Base-by-base conservation (phyloP, 2,888 invertebrate species). In the Leucophenga montana region DNA sequence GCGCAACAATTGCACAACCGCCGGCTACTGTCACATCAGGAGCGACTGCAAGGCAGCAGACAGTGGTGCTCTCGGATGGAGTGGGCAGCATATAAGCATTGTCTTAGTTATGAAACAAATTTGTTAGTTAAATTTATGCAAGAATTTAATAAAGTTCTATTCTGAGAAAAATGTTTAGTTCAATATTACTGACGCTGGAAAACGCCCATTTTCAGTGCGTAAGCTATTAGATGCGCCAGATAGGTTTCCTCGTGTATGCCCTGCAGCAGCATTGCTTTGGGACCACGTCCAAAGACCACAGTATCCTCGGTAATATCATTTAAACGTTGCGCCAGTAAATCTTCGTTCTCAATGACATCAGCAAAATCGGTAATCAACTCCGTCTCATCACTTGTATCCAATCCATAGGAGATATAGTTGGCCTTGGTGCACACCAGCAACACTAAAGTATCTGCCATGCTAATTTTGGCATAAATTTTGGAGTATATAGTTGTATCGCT, bases 221-320 rank as follows among this genome's bases (percentile, higher is more conserved):
- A 95, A 0, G 93, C 92, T 73, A 97, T 91, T 0, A 93, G 95
- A 85, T 96, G 93, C 8, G 94, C 94, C 16, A 97, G 93, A 85
- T 95, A 97, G 80, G 93, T 94, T 86, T 97, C 97, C 82, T 97
- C 97, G 85, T 96, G 96, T 0, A 95, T 92, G 27, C 93, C 93
- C 86, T 94, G 94, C 85, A 98, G 94, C 1, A 98, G 89, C 87
- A 96, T 95, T 0, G 96, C 92, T 90, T 92, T 92, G 0, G 97
- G 97, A 71, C 97, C 84, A 50, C 69, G 68, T 0, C 83, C 83
- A 71, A 83, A 82, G 0, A 85, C 57, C 4, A 85, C 20, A 22
- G 76, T 77, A 62, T 84, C 84, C 27, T 80, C 74, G 0, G 75
- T 65, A 71, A 83, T 69, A n/a, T 76, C 57, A 14, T 66, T 67